Base-by-base conservation (phyloP, 2,113 vertebrate genomes). In the Pollimyrus isidori region DNA sequence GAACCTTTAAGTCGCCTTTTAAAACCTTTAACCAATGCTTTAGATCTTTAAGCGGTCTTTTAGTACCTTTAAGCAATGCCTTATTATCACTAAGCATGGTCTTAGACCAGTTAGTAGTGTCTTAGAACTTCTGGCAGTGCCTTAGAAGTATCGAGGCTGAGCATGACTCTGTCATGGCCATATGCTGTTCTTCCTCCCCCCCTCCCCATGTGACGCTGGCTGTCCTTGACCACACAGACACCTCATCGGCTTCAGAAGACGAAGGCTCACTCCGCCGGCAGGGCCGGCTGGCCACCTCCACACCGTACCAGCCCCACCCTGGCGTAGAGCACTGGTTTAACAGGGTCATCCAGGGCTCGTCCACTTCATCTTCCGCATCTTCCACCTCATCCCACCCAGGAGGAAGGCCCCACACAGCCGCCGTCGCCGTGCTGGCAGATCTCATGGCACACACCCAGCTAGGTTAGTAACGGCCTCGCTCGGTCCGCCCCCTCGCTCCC, bases 181-280 rank as follows among this genome's bases (percentile, higher is more conserved):
- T 62, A 56, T n/a, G 9, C 46, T 91, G 62, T 91, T 89, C 69
- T 65, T 92, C 50, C 11, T 9, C 17, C 52, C 62, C 48, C 87
- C 85, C 65, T 39, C 65, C 48, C 73, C 9, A 23, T 30, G 9
- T 89, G 76, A 73, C 10, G 88, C 87, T 93, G 91, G 4, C 95
- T 95, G 94, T 96, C 95, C 85, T 96, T 95, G 90, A 95, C 94
- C 96, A 95, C 93, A 91, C 97, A 99, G 98, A 99, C 97, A 99
- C 98, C 53, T 99, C 98, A 83, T 99, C 98, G 88, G 97, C 98
- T 82, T 99, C 98, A 76, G 98, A 99, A 96, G 98, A 99, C 94
- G 98, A 99, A 96, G 97, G 97, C 92, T 98, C 98, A 86, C 97
- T 98, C 90, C 97, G 96, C 90, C 97, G 96, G 90, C 97, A 97